phyloP scores from a whole-genome alignment of 2,888 invertebrate species.

The Erpobdella octoculata region DNA sequence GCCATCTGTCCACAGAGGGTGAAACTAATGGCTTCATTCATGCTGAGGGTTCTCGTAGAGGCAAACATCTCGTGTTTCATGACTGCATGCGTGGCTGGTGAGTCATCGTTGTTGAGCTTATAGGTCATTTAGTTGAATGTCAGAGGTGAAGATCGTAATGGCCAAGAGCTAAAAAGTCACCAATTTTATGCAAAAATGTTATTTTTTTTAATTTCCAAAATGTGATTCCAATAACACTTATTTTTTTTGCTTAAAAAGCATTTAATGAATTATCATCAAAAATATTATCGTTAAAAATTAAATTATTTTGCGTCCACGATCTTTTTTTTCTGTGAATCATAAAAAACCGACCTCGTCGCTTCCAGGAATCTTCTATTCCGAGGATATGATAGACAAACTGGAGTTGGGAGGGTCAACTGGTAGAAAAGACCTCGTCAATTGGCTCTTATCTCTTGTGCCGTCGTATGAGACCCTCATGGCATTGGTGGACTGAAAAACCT shows the following conservation, averaged over 20 bases:
- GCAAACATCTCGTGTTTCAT: slow-evolving; percentile 40
- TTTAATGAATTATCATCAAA: too few relatives aligned
- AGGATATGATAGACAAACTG: slow-evolving; percentile 26
- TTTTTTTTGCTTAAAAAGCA: too few relatives aligned
- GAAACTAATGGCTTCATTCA: slow-evolving; percentile 34
- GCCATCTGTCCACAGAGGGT: slow-evolving; percentile 36
- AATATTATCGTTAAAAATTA: too few relatives aligned
- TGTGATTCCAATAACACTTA: too few relatives aligned
- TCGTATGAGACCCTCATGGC: slow-evolving; percentile 32
- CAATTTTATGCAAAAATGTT: too few relatives aligned
- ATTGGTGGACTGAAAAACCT: slow-evolving; percentile 35
- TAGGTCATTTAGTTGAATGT: too few relatives aligned
- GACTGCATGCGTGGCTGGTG: slow-evolving; percentile 39
- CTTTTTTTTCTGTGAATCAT: too few relatives aligned
- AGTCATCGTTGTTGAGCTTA: too few relatives aligned
- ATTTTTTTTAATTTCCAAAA: too few relatives aligned
- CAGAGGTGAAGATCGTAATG: too few relatives aligned
- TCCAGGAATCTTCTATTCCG: slow-evolving; percentile 31
- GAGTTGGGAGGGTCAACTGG: slow-evolving; percentile 6
- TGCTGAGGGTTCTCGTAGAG: slow-evolving; percentile 36
- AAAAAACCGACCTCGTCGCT: too few relatives aligned
- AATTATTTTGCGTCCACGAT: too few relatives aligned
- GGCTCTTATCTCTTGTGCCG: slow-evolving; percentile 32
- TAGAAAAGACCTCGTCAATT: slow-evolving; percentile 25
- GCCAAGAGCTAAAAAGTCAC: neutral